A percentile compares a stretch with the other conserved stretches of the same genome.
Conservation (phyloP, 2,888 invertebrate genomes). For the Bellardia pandia region DNA sequence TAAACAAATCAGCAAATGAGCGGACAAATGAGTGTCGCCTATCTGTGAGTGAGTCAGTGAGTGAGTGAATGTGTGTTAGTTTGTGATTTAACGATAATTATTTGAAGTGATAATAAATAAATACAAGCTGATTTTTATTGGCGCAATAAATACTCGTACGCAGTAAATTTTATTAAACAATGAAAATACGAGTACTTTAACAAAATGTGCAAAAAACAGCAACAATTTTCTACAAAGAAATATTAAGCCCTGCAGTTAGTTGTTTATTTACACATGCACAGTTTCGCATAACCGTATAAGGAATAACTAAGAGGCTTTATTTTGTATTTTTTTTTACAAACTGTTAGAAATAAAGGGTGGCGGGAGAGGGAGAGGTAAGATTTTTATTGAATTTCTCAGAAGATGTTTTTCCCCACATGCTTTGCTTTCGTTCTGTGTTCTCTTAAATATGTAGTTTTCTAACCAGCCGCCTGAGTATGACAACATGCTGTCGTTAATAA, state of each 20-base stretch:
- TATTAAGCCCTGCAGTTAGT: conserved; percentile 30
- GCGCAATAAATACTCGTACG: conserved; percentile 54
- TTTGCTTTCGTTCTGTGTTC: neutral
- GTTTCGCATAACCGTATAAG: conserved; percentile 30
- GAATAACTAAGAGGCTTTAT: conserved; percentile 12
- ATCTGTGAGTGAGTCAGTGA: neutral
- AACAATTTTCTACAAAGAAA: conserved; percentile 14
- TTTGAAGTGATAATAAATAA: conserved; percentile 62
- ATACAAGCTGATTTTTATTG: conserved; percentile 65
- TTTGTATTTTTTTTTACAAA: neutral
- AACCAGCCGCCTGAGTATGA: conserved; percentile 22
- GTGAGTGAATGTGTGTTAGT: neutral
- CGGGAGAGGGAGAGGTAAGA: neutral
- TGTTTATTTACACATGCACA: neutral
- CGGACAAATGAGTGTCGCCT: neutral
- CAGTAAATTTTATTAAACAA: conserved; percentile 63
- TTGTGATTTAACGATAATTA: conserved; percentile 33
- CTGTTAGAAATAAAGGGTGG: neutral
- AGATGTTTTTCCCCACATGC: neutral
- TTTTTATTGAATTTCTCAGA: conserved; percentile 1
- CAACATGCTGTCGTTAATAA: conserved; percentile 58
- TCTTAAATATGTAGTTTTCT: neutral
- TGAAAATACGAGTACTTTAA: conserved; percentile 42
- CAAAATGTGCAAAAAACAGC: conserved; percentile 24
- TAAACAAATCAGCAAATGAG: too few relatives aligned